Percentiles rank a stretch among this genome's conserved stretches.
Conservation (phyloP, 2,113 vertebrate species). For the Trachemys scripta region DNA sequence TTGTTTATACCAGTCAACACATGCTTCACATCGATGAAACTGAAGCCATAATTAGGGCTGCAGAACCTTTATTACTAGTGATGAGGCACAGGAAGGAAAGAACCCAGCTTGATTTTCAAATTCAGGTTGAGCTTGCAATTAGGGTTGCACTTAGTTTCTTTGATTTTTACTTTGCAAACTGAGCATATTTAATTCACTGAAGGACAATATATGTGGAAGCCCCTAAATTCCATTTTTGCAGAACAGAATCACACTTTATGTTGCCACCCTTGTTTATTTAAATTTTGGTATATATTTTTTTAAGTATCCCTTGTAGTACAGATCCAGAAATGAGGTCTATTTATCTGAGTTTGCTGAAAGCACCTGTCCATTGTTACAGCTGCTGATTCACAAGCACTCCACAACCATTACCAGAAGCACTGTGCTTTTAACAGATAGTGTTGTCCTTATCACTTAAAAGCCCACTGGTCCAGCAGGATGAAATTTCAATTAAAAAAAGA, state of each 20-base stretch:
- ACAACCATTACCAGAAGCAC: slow-evolving; percentile 24
- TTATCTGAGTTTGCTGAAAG: neutral
- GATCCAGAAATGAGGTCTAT: neutral
- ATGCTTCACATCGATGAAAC: neutral
- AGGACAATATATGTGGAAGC: neutral
- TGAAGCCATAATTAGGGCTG: neutral
- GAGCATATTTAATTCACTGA: neutral
- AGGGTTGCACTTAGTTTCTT: neutral
- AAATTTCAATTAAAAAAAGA: slow-evolving; percentile 35
- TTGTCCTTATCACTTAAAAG: neutral
- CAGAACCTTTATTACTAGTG: neutral
- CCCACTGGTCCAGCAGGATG: neutral
- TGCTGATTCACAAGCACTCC: neutral
- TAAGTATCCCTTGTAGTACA: neutral
- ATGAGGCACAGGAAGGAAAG: neutral
- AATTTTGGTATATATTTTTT: neutral
- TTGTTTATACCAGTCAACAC: neutral
- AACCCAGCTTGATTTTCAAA: neutral
- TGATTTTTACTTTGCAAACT: neutral
- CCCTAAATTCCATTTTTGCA: neutral
- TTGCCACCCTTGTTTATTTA: neutral
- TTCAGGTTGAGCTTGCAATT: neutral
- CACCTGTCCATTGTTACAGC: neutral
- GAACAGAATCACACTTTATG: rapidly evolving
- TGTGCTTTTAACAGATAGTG: neutral